Evolutionary conservation across 2,888 invertebrate genomes (phyloP), one percentile per base, ranked within the genome.

Genomic region (Erebia aethiops): DNA sequence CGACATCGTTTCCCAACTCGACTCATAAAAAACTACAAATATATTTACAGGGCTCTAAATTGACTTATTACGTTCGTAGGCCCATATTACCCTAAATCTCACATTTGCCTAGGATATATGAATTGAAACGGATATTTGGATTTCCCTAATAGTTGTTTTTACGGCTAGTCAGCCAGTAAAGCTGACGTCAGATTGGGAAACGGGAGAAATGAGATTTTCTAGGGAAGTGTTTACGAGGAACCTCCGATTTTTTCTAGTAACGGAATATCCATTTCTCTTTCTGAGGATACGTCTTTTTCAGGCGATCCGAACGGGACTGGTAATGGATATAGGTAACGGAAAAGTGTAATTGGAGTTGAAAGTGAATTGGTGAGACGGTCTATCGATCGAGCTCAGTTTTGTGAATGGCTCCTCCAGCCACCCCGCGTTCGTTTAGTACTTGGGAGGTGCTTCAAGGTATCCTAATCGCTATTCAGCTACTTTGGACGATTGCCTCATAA

Each of bases 371-470:
- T 71, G 74, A 72, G 77, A 75, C 73, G 71, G 82, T 80, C 82
- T 91, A 92, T 92, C 88, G 92, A 92, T 91, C 91, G 84, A 74
- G 77, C 82, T 85, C 82, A 87, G 87, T 90, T 90, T 91, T 90
- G 90, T 91, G 91, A 92, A 92, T 92, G 92, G 90, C 83, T 82
- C 77, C 77, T 79, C 77, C 77, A 77, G 75, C 78, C 78, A 72
- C 74, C 70, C 65, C 75, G 67, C 51, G 61, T 71, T 61, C 78
- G 74, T 76, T 76, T 60, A 71, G 69, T 71, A 71, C 73, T 64
- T 69, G 75, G 77, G 70, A 57, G 68, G 69, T 67, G 61, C 56
- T 66, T 57, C 43, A 16, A 65, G 70, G 70, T 63, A 70, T 70
- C 68, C 75, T 65, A 70, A 72, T 73, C 68, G 69, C 71, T 68